These are phyloP conservation scores for Troides aeacus DNA, from an alignment of 2,888 invertebrate species.

Conservation along the genomic window DNA sequence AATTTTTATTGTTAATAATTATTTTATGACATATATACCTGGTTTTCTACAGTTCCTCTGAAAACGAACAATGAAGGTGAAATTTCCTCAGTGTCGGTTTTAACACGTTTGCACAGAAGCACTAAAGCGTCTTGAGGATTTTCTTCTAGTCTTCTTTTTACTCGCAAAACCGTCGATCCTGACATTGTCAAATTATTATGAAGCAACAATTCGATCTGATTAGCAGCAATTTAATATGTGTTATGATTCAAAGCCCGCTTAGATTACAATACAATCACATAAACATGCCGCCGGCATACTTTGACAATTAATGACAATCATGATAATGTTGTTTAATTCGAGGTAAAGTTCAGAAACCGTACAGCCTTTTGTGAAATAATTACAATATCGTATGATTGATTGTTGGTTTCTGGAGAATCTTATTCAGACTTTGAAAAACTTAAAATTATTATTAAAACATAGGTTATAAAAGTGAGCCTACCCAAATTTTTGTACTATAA, in stretches of 20 bases:
- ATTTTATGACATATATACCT: slow-evolving; percentile 61
- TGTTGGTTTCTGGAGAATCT: too few species aligned
- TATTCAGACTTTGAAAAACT: too few species aligned
- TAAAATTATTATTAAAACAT: too few species aligned
- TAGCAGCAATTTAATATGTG: background rate
- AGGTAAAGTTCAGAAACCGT: too few species aligned
- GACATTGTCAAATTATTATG: slow-evolving; percentile 31
- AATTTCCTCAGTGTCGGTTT: slow-evolving; percentile 75
- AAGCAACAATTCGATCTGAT: background rate
- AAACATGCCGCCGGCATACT: background rate
- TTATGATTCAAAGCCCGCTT: background rate
- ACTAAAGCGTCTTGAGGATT: slow-evolving; percentile 86
- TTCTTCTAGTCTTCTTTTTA: slow-evolving; percentile 86
- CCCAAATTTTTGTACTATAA: too few species aligned
- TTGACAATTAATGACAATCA: slow-evolving; percentile 1
- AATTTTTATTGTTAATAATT: too few species aligned
- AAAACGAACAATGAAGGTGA: slow-evolving; percentile 84
- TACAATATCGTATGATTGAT: too few species aligned
- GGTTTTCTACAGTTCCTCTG: slow-evolving; percentile 84
- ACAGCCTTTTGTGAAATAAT: too few species aligned
- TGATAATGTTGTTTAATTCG: background rate
- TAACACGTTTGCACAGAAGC: slow-evolving; percentile 85
- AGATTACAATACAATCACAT: background rate
- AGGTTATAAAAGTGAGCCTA: too few species aligned
- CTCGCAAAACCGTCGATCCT: slow-evolving; percentile 84